Evolutionary conservation across 2,888 invertebrate species (phyloP).

Genomic region (Synanthedon tipuliformis): DNA sequence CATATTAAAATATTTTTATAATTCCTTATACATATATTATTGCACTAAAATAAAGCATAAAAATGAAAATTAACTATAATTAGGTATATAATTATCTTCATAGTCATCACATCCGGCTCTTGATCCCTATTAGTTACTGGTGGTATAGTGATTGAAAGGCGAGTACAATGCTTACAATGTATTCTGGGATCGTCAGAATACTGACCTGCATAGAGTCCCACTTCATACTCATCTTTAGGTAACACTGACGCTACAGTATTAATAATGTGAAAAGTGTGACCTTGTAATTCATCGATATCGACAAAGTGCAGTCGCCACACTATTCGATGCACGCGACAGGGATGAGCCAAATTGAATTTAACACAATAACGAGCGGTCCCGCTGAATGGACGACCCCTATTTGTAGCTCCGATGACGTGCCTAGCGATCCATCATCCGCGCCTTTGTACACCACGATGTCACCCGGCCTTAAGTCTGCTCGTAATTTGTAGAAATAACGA

Average conservation of each 20-base stretch:
- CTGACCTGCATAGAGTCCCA: too few species aligned
- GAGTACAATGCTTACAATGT: too few species aligned
- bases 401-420: slow-evolving; percentile 54
- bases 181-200: too few species aligned
- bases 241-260: not conserved
- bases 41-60: too few species aligned
- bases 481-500: slow-evolving; percentile 5
- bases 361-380: slow-evolving; percentile 54
- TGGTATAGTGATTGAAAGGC: too few species aligned
- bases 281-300: slow-evolving; percentile 10
- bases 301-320: slow-evolving; percentile 10
- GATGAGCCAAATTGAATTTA: slow-evolving; percentile 68
- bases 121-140: too few species aligned
- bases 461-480: slow-evolving; percentile 9
- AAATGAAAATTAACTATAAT: too few species aligned
- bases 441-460: slow-evolving; percentile 15
- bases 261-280: not conserved
- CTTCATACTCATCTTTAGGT: too few species aligned
- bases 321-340: slow-evolving; percentile 27
- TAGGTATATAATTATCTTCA: too few species aligned
- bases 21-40: too few species aligned
- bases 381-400: slow-evolving; percentile 54
- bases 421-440: slow-evolving; percentile 49
- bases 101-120: too few species aligned
- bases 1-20: too few species aligned